Base-by-base conservation (phyloP, 1,140 invertebrate genomes). In the Pseudoatta argentina region DNA sequence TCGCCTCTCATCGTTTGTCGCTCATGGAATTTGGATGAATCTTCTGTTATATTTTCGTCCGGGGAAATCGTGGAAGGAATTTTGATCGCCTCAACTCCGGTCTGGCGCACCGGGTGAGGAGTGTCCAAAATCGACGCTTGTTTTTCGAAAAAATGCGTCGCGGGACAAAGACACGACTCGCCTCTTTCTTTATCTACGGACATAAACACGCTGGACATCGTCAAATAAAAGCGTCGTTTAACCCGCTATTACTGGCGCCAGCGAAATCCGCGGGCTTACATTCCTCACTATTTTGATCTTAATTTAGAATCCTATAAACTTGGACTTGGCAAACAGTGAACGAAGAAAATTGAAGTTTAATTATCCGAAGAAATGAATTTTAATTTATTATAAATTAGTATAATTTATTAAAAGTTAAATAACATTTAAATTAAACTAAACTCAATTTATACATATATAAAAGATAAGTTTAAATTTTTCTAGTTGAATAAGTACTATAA, bases 41-140 rank as follows among this genome's bases (percentile, higher is more conserved):
- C 61, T 81, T 77, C 61, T 81, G 88, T 85, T 87, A 81, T 89
- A 81, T 89, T 89, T 59, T 76, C 51, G 85, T 87, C 64, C 86
- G 83, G 73, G 64, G 88, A 90, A 91, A 89, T 61, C 89, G 86
- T 88, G 86, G 30, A 64, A 55, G 89, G 88, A 91, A 91, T 91
- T 90, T 90, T 91, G 89, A 91, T 91, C 64, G 72, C 83, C 53
- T 48, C 34, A 39, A 77, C 61, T 61, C 71, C 61, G 53, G 83
- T 34, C 57, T 44, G 67, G n/a, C 39, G n/a, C 44, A 24, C n/a
- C 64, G 64, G 21, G 39, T 67, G 59, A 66, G 59, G 34, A 82
- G 30, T 12, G 51, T 34, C 55, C 69, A 75, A 72, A 86, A 81
- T 83, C 48, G 66, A 63, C 14, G 44, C 79, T 73, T 63, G 27